Evolutionary conservation across 2,113 vertebrate species (phyloP), one percentile per base, ranked within the genome.

Genomic region (Synodontis membranacea): DNA sequence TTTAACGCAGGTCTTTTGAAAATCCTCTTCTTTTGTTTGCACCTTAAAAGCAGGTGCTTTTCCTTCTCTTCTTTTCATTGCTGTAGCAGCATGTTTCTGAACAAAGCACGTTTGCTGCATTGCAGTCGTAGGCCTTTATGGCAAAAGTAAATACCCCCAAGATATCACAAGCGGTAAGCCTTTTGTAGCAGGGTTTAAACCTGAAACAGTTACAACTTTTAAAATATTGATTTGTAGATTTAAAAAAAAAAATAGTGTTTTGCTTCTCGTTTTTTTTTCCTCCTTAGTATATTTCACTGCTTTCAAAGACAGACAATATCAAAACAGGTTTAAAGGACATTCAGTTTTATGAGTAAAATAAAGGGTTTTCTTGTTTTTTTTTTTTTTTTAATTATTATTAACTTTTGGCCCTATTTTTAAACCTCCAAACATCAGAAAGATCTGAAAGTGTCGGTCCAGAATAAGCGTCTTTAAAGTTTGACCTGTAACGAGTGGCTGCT

Each of bases 351-450:
- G 11, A 23, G 8, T 4, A 4, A 17, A 9, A 21, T 9, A 6
- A 5, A 66, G n/a, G 34, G 19, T 4, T 70, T 21, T 37, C n/a
- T n/a, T n/a, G n/a, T 9, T 23, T 3, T 19, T 68, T 14, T 37
- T 21, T 12, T 2, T 52, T 28, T 23, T 11, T 28, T 23, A 3
- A 3, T 46, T 19, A 6, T 8, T 54, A 17, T 23, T 6, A 10
- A 34, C 46, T 37, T 75, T 46, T 31, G 70, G 42, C 85, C 31
- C 81, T 60, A 72, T n/a, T 58, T 86, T 70, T 56, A 60, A 76
- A 42, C 17, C 25, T 70, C 48, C 56, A 68, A 3, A 84, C 50
- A 28, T 14, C 66, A 60, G 15, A 74, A 75, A 74, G 10, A 50
- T 25, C 58, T 60, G 34, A 64, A 84, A 72, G 56, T 6, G 0